A percentile compares a stretch with the other conserved stretches of the same genome.
Evolutionary conservation across 1,140 invertebrate genomes (phyloP).

Genomic region (Solen grandis): DNA sequence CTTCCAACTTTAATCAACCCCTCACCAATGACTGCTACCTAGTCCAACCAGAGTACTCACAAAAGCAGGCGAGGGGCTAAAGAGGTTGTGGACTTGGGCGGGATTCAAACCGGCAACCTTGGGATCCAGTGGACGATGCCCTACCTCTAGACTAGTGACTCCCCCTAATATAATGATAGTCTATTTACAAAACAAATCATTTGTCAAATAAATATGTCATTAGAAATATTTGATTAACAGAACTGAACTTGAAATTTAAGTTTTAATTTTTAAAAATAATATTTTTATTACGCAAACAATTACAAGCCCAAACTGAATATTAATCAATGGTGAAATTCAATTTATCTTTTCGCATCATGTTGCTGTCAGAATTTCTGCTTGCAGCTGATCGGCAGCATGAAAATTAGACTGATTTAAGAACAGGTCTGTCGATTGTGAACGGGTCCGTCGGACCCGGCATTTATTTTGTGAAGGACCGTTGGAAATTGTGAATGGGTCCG

Average conservation of each 20-base stretch:
- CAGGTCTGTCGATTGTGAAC: constrained; percentile 32
- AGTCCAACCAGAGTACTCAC: constrained; percentile 32
- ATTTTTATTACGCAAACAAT: constrained; percentile 34
- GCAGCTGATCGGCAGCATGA: constrained; percentile 31
- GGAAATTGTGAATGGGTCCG: constrained; percentile 23
- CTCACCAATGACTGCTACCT: constrained; percentile 32
- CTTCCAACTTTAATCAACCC: constrained; percentile 33
- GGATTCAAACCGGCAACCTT: constrained; percentile 32
- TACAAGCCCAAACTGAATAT: constrained; percentile 33
- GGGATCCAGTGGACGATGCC: constrained; percentile 31
- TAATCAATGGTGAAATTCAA: constrained; percentile 34
- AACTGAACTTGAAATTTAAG: constrained; percentile 34
- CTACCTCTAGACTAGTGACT: constrained; percentile 33
- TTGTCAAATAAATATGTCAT: constrained; percentile 34
- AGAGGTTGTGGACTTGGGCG: constrained; percentile 31
- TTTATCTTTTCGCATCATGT: constrained; percentile 34
- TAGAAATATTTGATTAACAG: constrained; percentile 34
- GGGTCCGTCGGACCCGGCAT: constrained; percentile 30
- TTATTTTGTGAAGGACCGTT: constrained; percentile 28
- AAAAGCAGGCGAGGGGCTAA: constrained; percentile 32
- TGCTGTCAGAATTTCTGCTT: constrained; percentile 33
- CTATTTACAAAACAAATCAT: constrained; percentile 34
- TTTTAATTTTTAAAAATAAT: constrained; percentile 36
- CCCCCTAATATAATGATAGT: constrained; percentile 33
- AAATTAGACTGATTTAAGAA: constrained; percentile 34